These are phyloP conservation scores for Euplexia lucipara DNA, from an alignment of 2,888 invertebrate species.

Conservation along the genomic window DNA sequence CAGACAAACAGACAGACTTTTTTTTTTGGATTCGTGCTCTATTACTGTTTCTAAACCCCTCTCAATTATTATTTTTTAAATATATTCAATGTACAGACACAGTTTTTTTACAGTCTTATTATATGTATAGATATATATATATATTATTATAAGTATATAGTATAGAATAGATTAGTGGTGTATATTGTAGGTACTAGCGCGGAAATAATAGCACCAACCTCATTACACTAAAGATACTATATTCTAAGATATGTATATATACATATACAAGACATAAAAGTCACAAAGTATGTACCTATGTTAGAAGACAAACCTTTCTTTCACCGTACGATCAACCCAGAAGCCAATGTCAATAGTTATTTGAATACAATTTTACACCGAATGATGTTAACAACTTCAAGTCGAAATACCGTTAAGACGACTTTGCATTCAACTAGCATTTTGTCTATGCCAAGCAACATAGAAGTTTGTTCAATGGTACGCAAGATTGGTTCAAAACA, in stretches of 20 bases:
- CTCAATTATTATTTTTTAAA: no score
- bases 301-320: neutral
- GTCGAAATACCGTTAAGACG: conserved; percentile 29
- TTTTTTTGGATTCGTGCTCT: no score
- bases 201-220: no score
- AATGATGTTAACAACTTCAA: conserved; percentile 24
- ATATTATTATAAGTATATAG: no score
- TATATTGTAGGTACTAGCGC: no score
- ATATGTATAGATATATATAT: no score
- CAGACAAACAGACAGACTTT: no score
- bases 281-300: neutral
- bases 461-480: conserved; percentile 22
- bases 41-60: no score
- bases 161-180: no score
- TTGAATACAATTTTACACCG: conserved; percentile 24
- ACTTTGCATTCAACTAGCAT: neutral
- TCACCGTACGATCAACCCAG: conserved; percentile 2
- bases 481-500: conserved; percentile 35
- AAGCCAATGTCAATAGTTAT: conserved; percentile 4
- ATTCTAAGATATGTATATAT: neutral
- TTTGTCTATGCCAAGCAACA: neutral
- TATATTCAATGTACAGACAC: no score
- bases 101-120: no score
- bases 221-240: no score
- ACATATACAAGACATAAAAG: neutral